Percentiles rank a stretch among this genome's conserved stretches.
These are phyloP conservation scores for Lepidochitona cinerea DNA, from an alignment of 2,888 invertebrate species.

Conservation along the genomic window DNA sequence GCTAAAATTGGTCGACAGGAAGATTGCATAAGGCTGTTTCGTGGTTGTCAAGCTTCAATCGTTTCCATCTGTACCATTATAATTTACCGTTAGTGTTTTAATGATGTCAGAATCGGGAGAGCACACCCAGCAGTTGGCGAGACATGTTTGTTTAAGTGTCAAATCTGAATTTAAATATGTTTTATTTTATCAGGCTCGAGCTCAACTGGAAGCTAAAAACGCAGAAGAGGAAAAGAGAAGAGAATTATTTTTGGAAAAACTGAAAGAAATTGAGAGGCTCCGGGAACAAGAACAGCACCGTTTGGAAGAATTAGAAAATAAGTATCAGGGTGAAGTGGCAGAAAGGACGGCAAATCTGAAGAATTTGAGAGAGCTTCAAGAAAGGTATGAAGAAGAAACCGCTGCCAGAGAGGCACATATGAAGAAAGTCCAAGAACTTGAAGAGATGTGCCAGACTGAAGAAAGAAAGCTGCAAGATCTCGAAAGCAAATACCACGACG, in stretches of 20 bases:
- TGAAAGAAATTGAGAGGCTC: neutral
- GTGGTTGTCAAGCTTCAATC: no score
- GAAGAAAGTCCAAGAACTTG: slow-evolving; percentile 3
- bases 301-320: neutral
- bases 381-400: neutral
- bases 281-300: slow-evolving; percentile 1
- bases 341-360: neutral
- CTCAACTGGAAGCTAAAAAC: slow-evolving; percentile 71
- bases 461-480: neutral
- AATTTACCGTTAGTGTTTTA: no score
- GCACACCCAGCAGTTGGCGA: no score
- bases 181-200: slow-evolving; percentile 74
- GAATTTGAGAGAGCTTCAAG: neutral
- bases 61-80: no score
- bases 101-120: no score
- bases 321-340: neutral
- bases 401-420: neutral
- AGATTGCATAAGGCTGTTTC: no score
- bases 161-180: no score
- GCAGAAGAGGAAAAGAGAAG: slow-evolving; percentile 76
- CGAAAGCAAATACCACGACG: neutral
- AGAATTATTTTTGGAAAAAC: slow-evolving; percentile 70
- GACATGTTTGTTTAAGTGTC: no score
- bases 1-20: no score
- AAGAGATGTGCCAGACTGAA: neutral